A percentile compares a stretch with the other conserved stretches of the same genome.
phyloP scores from a whole-genome alignment of 2,888 invertebrate genomes.

The Cosmia pyralina region DNA sequence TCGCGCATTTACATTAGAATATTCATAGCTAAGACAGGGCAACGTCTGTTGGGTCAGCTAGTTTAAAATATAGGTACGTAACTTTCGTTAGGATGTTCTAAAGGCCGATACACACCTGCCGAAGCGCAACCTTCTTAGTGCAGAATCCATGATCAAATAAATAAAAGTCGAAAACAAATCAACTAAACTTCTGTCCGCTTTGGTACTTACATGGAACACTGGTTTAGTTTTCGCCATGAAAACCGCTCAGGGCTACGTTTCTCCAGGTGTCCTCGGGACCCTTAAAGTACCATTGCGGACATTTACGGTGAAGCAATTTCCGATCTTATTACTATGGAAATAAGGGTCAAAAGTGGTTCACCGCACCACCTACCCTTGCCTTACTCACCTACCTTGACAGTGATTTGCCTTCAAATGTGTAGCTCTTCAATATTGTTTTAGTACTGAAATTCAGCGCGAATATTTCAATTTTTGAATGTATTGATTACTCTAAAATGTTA shows the following conservation, averaged over 20 bases:
- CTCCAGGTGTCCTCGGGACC: not conserved
- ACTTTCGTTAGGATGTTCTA: not conserved
- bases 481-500: conserved; percentile 33
- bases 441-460: conserved; percentile 36
- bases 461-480: conserved; percentile 25
- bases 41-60: no score
- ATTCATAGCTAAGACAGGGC: no score
- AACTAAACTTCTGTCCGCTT: not conserved
- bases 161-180: not conserved
- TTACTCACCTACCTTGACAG: no score
- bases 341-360: no score
- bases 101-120: not conserved
- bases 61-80: no score
- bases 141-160: not conserved
- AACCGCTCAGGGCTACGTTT: not conserved
- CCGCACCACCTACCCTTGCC: no score
- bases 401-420: not conserved
- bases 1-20: no score
- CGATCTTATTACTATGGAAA: no score
- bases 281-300: not conserved
- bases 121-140: not conserved
- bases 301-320: no score
- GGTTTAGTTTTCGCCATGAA: not conserved
- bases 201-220: not conserved
- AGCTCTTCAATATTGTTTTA: conserved; percentile 58